These are phyloP conservation scores for Glaucomys volans DNA, from an alignment of 2,113 vertebrate species.

Conservation along the genomic window DNA sequence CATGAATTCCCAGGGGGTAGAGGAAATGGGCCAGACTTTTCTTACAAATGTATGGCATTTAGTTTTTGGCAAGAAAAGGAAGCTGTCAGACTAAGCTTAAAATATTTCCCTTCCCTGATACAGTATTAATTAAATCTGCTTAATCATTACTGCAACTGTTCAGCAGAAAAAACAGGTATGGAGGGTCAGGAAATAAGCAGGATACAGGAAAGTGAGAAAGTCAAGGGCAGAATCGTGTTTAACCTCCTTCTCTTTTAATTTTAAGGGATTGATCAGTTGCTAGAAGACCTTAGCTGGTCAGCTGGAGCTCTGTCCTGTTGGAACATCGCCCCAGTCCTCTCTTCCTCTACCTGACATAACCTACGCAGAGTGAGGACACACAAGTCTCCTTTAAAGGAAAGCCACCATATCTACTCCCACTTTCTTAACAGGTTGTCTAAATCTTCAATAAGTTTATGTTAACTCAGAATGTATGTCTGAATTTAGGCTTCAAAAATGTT, in stretches of 20 bases:
- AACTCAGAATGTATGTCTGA: conserved; percentile 73
- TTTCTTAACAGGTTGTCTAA: conserved; percentile 70
- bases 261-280: conserved; percentile 11
- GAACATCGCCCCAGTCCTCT: background rate
- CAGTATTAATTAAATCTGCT: conserved; percentile 64
- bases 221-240: conserved; percentile 10
- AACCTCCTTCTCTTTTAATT: background rate
- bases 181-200: background rate
- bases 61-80: conserved; percentile 64
- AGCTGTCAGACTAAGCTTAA: conserved; percentile 66
- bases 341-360: background rate
- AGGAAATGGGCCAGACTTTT: conserved; percentile 65
- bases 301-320: background rate
- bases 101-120: conserved; percentile 19
- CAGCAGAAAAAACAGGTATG: background rate
- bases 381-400: conserved; percentile 37
- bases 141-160: conserved; percentile 50
- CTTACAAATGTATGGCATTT: conserved; percentile 49
- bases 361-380: background rate
- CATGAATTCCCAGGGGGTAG: conserved; percentile 45
- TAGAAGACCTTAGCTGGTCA: background rate
- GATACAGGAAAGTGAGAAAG: background rate
- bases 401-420: background rate
- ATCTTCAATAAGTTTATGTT: conserved; percentile 72
- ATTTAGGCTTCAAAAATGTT: conserved; percentile 77